Conservation (phyloP, 2,888 invertebrate genomes). For the Petrolisthes cinctipes region DNA sequence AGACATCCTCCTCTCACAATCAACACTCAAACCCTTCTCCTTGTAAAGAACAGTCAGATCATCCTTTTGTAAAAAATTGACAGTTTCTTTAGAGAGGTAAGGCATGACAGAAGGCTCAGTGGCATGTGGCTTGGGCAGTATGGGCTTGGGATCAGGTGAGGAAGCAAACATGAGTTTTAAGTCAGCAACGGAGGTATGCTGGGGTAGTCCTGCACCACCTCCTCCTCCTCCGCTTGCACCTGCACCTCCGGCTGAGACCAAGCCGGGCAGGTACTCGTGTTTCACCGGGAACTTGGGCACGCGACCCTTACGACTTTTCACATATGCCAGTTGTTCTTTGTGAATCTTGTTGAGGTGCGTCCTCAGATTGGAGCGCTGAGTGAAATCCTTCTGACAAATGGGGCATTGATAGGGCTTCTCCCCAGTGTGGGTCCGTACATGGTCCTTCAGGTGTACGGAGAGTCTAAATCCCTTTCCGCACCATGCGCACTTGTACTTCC, state of each 20-base stretch:
- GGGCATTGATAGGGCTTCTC: slow-evolving; percentile 64
- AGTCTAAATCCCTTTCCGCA: slow-evolving; percentile 65
- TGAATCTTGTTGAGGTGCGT: slow-evolving; percentile 65
- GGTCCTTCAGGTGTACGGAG: slow-evolving; percentile 65
- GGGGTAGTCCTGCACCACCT: slow-evolving; percentile 18
- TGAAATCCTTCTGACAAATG: slow-evolving; percentile 64
- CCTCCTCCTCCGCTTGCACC: slow-evolving; percentile 2
- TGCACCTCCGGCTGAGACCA: slow-evolving; percentile 28
- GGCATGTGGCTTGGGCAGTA: slow-evolving; percentile 43
- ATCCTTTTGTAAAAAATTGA: slow-evolving; percentile 57
- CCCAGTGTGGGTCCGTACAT: slow-evolving; percentile 63
- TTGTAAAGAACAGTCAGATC: slow-evolving; percentile 51
- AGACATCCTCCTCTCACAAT: slow-evolving; percentile 28
- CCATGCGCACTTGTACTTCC: slow-evolving; percentile 65
- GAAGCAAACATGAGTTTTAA: slow-evolving; percentile 43
- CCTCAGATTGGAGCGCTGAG: slow-evolving; percentile 64
- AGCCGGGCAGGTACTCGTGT: slow-evolving; percentile 39
- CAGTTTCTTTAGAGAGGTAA: slow-evolving; percentile 59
- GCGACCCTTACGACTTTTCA: slow-evolving; percentile 55
- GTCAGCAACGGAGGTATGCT: slow-evolving; percentile 37
- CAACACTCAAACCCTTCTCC: slow-evolving; percentile 25
- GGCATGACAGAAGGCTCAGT: slow-evolving; percentile 55
- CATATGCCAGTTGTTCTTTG: slow-evolving; percentile 63
- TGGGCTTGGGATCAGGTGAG: slow-evolving; percentile 47
- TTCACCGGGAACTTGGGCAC: slow-evolving; percentile 47